Conservation (phyloP, 2,113 vertebrate species). For the Dipodomys spectabilis region DNA sequence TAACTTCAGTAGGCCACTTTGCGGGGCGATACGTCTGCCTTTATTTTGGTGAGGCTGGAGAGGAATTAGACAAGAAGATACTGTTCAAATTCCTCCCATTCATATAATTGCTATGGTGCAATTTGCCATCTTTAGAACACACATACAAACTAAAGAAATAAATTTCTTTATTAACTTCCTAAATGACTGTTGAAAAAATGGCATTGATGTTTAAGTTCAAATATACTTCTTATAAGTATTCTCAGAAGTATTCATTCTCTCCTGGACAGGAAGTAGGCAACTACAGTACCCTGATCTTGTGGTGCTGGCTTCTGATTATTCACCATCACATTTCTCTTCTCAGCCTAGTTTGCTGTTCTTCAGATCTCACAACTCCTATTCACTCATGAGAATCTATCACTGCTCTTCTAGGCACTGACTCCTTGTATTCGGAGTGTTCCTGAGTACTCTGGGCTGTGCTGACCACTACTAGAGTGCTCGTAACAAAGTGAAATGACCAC, state of each 20-base stretch:
- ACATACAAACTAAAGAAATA: not conserved
- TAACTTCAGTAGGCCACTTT: not conserved
- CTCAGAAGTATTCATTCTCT: not conserved
- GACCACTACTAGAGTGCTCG: not conserved
- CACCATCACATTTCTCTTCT: not conserved
- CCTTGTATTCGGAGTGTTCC: too few relatives aligned
- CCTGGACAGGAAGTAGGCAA: not conserved
- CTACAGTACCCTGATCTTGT: not conserved
- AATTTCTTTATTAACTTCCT: not conserved
- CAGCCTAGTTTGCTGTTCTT: not conserved
- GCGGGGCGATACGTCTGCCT: fast-evolving
- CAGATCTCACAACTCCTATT: not conserved
- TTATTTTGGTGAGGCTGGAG: not conserved
- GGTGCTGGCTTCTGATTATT: not conserved
- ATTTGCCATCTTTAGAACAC: not conserved
- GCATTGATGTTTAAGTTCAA: not conserved
- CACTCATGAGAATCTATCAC: not conserved
- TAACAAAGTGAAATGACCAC: not conserved
- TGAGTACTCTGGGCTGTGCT: not conserved
- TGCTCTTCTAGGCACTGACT: not conserved
- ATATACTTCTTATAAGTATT: not conserved
- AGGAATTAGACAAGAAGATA: not conserved
- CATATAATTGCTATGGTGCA: not conserved
- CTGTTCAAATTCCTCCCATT: not conserved
- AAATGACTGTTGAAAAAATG: not conserved